A percentile compares a stretch with the other conserved stretches of the same genome.
Conservation (phyloP, 2,888 invertebrate species). For the Yponomeuta evonymella region DNA sequence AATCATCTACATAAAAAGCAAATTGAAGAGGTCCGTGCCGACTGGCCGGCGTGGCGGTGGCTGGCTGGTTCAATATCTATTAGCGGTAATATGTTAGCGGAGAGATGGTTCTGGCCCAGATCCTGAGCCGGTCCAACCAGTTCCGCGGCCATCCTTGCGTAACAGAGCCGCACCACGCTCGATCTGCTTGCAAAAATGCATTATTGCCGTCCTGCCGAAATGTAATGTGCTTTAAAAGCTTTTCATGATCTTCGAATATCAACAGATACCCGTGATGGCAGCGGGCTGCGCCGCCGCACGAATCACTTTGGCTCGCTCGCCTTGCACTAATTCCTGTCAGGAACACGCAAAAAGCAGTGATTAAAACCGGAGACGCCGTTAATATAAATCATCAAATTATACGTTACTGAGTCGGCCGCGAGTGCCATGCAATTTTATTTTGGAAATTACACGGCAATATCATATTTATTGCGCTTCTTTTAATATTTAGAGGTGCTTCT, state of each 20-base stretch:
- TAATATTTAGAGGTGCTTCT: slow-evolving; percentile 42
- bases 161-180: slow-evolving; percentile 42
- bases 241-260: slow-evolving; percentile 57
- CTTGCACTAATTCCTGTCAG: slow-evolving; percentile 58
- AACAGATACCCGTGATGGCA: slow-evolving; percentile 42
- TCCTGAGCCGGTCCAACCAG: slow-evolving; percentile 68
- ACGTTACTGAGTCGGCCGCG: slow-evolving; percentile 54
- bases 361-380: slow-evolving; percentile 40
- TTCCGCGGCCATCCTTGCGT: slow-evolving; percentile 67
- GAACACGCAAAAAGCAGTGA: slow-evolving; percentile 46
- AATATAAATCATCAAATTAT: slow-evolving; percentile 67
- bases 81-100: slow-evolving; percentile 64
- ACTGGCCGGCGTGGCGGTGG: slow-evolving; percentile 20
- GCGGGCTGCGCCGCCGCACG: slow-evolving; percentile 43
- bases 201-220: slow-evolving; percentile 54
- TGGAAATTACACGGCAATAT: slow-evolving; percentile 58
- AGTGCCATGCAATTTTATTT: slow-evolving; percentile 63
- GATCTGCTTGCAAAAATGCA: slow-evolving; percentile 65
- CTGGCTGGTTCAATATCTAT: slow-evolving; percentile 59
- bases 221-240: slow-evolving; percentile 56
- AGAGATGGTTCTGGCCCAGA: slow-evolving; percentile 72
- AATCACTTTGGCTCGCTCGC: slow-evolving; percentile 42
- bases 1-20: slow-evolving; percentile 32
- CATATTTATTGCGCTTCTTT: slow-evolving; percentile 66
- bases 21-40: slow-evolving; percentile 32